Conservation (phyloP, 2,797 vertebrate species). For the Vipera ursinii region DNA sequence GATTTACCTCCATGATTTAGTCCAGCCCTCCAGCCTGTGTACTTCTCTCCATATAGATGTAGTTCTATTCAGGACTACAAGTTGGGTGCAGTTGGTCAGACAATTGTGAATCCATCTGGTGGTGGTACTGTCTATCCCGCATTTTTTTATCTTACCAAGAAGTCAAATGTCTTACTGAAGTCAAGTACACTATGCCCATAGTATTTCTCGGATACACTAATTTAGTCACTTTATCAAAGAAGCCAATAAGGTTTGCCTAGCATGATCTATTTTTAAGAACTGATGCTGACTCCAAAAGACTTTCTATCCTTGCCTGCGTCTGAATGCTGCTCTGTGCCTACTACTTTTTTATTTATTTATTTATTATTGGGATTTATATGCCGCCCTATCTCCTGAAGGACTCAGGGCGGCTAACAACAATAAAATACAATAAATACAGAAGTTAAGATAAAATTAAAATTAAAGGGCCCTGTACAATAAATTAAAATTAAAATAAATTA, state of each 20-base stretch:
- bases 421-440: no score
- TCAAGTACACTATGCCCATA: neutral
- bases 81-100: neutral
- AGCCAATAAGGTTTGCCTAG: neutral
- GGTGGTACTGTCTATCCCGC: neutral
- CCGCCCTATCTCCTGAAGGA: no score
- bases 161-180: neutral
- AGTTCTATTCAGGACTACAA: neutral
- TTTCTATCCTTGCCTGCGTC: no score
- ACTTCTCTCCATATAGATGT: neutral
- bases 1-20: neutral
- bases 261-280: no score
- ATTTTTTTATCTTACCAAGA: neutral
- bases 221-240: neutral
- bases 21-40: neutral
- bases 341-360: no score
- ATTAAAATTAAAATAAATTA: no score
- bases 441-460: no score
- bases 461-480: no score
- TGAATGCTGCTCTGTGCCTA: no score
- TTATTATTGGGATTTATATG: no score
- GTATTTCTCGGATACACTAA: neutral
- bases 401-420: no score
- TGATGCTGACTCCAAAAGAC: no score
- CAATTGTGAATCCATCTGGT: neutral